These are phyloP conservation scores for Eilema caniola DNA, from an alignment of 2,888 invertebrate species.

Conservation along the genomic window DNA sequence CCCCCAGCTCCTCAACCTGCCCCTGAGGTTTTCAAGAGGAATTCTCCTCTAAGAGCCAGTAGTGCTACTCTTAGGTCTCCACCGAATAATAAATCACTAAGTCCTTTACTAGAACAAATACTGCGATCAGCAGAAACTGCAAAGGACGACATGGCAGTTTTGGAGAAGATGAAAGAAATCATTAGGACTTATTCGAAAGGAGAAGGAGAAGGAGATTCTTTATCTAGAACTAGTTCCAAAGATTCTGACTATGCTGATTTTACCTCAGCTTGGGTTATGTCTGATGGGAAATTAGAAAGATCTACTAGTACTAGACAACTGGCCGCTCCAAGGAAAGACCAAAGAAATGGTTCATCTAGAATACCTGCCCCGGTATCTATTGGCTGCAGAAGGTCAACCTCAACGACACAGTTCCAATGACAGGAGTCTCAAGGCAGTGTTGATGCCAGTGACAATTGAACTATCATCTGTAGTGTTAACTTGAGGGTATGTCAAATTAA, in stretches of 20 bases:
- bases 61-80: constrained; percentile 85
- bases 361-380: constrained; percentile 82
- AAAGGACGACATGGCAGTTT: constrained; percentile 91
- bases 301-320: constrained; percentile 86
- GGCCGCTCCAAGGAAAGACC: constrained; percentile 81
- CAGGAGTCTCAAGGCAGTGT: constrained; percentile 61
- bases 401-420: constrained; percentile 82
- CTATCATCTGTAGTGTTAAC: constrained; percentile 36
- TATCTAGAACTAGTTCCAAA: constrained; percentile 83
- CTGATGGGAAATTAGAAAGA: constrained; percentile 89
- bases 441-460: constrained; percentile 47
- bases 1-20: constrained; percentile 42
- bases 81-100: constrained; percentile 87
- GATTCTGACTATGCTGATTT: constrained; percentile 89
- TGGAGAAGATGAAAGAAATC: constrained; percentile 91
- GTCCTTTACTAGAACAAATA: constrained; percentile 90
- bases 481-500: constrained; percentile 31
- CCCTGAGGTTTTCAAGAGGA: constrained; percentile 83
- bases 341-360: constrained; percentile 75
- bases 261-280: constrained; percentile 91
- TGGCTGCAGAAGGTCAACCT: constrained; percentile 80
- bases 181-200: constrained; percentile 82
- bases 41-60: constrained; percentile 81
- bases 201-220: constrained; percentile 65
- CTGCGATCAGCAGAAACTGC: constrained; percentile 90